Evolutionary conservation across 2,888 invertebrate genomes (phyloP), one percentile per base, ranked within the genome.

Genomic region (Tenthredo notha): DNA sequence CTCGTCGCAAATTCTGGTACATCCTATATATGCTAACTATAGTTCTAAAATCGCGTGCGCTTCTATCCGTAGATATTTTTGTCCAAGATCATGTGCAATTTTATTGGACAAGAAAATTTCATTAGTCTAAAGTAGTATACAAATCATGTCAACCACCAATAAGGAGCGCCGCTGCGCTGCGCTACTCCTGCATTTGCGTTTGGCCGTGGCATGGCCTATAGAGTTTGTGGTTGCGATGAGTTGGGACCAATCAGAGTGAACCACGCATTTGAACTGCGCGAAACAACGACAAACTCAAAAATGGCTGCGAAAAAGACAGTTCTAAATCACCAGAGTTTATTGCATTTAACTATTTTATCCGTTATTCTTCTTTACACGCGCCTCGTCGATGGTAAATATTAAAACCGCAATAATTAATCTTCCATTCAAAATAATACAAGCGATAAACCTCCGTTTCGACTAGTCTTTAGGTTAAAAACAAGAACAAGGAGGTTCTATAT

Each of bases 191-290:
- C n/a, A n/a, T n/a, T n/a, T n/a, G n/a, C n/a, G n/a, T n/a, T n/a
- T n/a, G n/a, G n/a, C n/a, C n/a, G n/a, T n/a, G n/a, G n/a, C n/a
- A n/a, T n/a, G n/a, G n/a, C n/a, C n/a, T n/a, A n/a, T n/a, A n/a
- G n/a, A n/a, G n/a, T n/a, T n/a, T n/a, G n/a, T n/a, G n/a, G n/a
- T n/a, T n/a, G 61, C 54, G n/a, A 54, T 54, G 54, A n/a, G 54
- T 54, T 54, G 1, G n/a, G 72, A 5, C 72, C 72, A 74, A 74
- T 74, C 72, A 74, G 21, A 9, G 40, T 43, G 1, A 43, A 74
- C 72, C 72, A 74, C 72, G 72, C 72, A 61, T 80, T 80, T 80
- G 37, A 58, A 80, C 80, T 61, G 58, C 61, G 50, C 61, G 25
- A 15, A 80, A 21, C 18, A 10, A 80, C 25, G 33, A 33, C 10